These are phyloP conservation scores for Myotis planiceps DNA, from an alignment of 2,797 vertebrate species.

Conservation along the genomic window DNA sequence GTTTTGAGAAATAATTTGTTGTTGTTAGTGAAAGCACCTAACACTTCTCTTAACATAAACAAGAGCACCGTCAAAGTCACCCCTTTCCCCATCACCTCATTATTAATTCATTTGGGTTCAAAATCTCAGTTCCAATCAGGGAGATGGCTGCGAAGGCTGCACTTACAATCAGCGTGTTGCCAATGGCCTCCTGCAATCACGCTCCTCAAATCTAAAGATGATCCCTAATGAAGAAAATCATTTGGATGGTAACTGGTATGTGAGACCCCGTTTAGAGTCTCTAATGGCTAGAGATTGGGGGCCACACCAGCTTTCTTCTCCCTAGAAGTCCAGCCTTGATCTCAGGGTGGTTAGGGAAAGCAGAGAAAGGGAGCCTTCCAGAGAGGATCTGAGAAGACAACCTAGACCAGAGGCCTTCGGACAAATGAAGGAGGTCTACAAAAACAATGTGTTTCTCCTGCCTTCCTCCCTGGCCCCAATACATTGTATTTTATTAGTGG, in stretches of 20 bases:
- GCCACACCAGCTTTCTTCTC: background rate
- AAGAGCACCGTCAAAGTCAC: conserved; percentile 56
- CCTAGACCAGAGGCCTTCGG: background rate
- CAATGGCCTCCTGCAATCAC: conserved; percentile 62
- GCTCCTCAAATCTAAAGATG: conserved; percentile 13
- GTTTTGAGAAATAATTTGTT: conserved; percentile 40
- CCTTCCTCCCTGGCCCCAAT: background rate
- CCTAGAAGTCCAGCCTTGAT: background rate
- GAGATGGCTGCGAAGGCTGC: conserved; percentile 33
- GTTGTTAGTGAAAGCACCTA: conserved; percentile 23
- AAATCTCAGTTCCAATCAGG: conserved; percentile 77
- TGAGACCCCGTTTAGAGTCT: background rate
- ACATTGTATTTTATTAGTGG: background rate
- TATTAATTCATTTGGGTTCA: conserved; percentile 74
- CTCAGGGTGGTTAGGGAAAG: background rate
- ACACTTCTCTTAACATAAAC: conserved; percentile 73
- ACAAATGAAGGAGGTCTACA: background rate
- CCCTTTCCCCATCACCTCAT: conserved; percentile 58
- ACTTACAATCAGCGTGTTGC: conserved; percentile 71
- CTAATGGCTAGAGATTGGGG: background rate
- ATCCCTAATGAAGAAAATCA: conserved; percentile 61
- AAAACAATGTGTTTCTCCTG: background rate
- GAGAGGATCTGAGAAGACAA: background rate
- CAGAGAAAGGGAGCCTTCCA: background rate
- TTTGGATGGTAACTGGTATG: background rate